Base-by-base conservation (phyloP, 2,113 vertebrate genomes). In the Oryzias celebensis region DNA sequence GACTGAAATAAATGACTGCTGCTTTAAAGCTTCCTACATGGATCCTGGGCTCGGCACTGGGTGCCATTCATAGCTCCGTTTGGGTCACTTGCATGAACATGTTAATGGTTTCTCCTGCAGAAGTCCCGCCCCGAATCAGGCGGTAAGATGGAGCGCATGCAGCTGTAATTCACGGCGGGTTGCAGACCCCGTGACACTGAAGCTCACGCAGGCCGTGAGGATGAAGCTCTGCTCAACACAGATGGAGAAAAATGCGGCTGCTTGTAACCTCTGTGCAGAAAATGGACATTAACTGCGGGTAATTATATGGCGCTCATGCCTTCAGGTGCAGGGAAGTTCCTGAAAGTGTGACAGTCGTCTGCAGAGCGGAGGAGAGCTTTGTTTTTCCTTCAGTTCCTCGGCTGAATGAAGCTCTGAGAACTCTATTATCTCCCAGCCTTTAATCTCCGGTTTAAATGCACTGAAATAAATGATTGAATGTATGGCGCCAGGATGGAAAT, bases 391-490 rank as follows among this genome's bases (percentile, higher is more conserved):
- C 47, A 36, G 52, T 58, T 72, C 73, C 61, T 53, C 47, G 4
- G 58, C 67, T 12, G 74, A 62, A 56, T 17, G 70, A 54, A 23
- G 66, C 77, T 75, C 60, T 4, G 53, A 80, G 22, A 45, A 56
- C 66, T 65, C 68, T 5, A 48, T 65, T 76, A 85, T 88, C 85
- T 90, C 73, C 78, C 44, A 44, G 64, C 63, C 23, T 78, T 85
- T 87, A 81, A 82, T 87, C 84, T 81, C 59, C 24, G 18, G 55
- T 82, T 81, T 85, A 77, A 89, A 87, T 58, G 69, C 75, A 73
- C 84, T 78, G 84, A 77, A 84, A 86, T 73, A 76, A 84, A 78
- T 69, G 71, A 85, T 76, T 81, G 78, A 73, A 84, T 59, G 66
- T 83, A 86, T 61, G 54, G 84, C 20, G 48, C 62, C 0, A 63